A percentile compares a stretch with the other conserved stretches of the same genome.
Evolutionary conservation across 1,140 invertebrate genomes (phyloP).

Genomic region (Stegodyphus dumicola): DNA sequence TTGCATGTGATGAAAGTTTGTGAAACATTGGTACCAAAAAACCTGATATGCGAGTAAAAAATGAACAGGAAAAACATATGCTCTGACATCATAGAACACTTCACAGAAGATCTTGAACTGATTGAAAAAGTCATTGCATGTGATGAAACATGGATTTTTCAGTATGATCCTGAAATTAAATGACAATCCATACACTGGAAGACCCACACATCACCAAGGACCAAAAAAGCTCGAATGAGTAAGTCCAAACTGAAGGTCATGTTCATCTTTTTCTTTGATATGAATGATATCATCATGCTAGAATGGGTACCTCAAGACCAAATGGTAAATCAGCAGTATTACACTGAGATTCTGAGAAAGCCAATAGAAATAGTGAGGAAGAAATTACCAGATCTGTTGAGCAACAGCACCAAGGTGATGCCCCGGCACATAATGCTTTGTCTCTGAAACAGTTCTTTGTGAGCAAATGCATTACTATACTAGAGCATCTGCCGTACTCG

Average conservation of each 20-base stretch:
- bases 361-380: no score
- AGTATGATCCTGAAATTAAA: slow-evolving; percentile 53
- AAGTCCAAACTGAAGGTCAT: slow-evolving; percentile 25
- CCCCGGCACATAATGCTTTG: not conserved
- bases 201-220: slow-evolving; percentile 5
- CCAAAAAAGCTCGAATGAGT: slow-evolving; percentile 32
- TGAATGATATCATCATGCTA: not conserved
- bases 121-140: slow-evolving; percentile 32
- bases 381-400: slow-evolving; percentile 24
- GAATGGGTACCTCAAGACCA: slow-evolving; percentile 18
- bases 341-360: slow-evolving; percentile 14
- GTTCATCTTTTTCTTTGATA: slow-evolving; percentile 1
- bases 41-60: slow-evolving; percentile 46
- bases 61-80: slow-evolving; percentile 39
- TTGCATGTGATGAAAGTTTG: slow-evolving; percentile 62
- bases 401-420: not conserved
- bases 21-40: slow-evolving; percentile 36
- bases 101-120: slow-evolving; percentile 47
- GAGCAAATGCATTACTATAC: not conserved
- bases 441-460: slow-evolving; percentile 10
- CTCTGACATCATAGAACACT: slow-evolving; percentile 1
- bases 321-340: slow-evolving; percentile 8
- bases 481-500: slow-evolving; percentile 3
- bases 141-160: slow-evolving; percentile 49
- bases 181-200: slow-evolving; percentile 31